Evolutionary conservation across 1,140 invertebrate species (phyloP).

Genomic region (Papilio glaucus): DNA sequence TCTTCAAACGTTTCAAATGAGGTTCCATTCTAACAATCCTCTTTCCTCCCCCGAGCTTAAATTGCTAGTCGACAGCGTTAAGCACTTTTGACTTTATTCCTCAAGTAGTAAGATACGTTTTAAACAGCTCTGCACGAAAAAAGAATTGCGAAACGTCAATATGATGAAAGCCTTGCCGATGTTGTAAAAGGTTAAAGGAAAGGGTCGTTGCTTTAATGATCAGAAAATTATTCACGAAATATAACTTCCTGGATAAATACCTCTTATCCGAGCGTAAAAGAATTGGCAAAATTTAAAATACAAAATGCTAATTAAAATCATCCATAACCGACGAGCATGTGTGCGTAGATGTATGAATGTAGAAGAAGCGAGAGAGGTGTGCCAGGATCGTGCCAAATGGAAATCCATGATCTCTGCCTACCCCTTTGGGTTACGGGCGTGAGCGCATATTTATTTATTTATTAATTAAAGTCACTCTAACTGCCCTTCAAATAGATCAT

Average conservation of each 20-base stretch:
- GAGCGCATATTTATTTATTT: no score
- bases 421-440: no score
- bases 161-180: neutral
- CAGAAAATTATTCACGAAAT: neutral
- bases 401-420: no score
- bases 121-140: neutral
- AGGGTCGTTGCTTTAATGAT: neutral
- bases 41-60: constrained; percentile 18
- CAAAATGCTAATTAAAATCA: neutral
- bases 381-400: no score
- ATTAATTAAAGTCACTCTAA: no score
- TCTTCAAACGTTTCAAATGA: constrained; percentile 19
- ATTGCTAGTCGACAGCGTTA: neutral
- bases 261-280: neutral
- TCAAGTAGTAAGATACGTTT: neutral
- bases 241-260: neutral
- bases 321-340: no score
- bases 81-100: neutral
- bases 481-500: no score
- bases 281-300: neutral
- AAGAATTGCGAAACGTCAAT: constrained; percentile 6
- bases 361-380: no score
- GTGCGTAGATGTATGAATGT: no score
- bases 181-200: constrained; percentile 13
- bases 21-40: constrained; percentile 19